Percentiles rank a stretch among this genome's conserved stretches.
phyloP scores from a whole-genome alignment of 2,113 vertebrate species.

The Tychaedon coryphoeus region DNA sequence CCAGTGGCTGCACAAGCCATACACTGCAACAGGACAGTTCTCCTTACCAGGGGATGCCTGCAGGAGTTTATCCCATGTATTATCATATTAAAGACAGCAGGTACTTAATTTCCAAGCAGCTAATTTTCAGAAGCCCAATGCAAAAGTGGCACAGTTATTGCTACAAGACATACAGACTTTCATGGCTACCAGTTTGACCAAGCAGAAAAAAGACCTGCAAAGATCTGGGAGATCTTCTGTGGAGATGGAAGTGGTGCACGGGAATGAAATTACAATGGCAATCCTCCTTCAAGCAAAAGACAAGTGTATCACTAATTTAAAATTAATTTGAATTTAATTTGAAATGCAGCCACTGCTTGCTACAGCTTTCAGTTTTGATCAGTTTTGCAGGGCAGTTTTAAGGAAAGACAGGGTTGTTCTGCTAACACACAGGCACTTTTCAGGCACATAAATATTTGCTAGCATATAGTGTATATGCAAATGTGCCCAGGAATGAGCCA shows the following conservation, averaged over 20 bases:
- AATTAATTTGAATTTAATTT: neutral
- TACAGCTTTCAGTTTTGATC: neutral
- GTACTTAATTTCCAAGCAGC: neutral
- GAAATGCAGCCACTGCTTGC: neutral
- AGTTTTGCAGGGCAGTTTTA: neutral
- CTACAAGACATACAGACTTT: fast-evolving
- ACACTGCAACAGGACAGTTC: neutral
- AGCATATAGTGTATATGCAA: fast-evolving
- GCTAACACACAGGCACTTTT: neutral
- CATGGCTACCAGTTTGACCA: too few species aligned
- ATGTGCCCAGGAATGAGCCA: neutral
- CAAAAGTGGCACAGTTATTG: neutral
- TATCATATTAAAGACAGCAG: neutral
- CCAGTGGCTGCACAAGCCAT: neutral
- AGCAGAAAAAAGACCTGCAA: neutral
- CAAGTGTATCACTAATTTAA: neutral
- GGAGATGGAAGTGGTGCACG: neutral
- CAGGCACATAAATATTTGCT: neutral
- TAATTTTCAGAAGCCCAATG: neutral
- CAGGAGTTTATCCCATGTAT: neutral
- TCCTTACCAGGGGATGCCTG: neutral
- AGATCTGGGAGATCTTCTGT: neutral
- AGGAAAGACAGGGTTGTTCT: neutral
- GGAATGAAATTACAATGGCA: neutral
- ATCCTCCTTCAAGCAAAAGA: neutral